phyloP scores from a whole-genome alignment of 2,888 invertebrate species.

The Heliconius hortense region DNA sequence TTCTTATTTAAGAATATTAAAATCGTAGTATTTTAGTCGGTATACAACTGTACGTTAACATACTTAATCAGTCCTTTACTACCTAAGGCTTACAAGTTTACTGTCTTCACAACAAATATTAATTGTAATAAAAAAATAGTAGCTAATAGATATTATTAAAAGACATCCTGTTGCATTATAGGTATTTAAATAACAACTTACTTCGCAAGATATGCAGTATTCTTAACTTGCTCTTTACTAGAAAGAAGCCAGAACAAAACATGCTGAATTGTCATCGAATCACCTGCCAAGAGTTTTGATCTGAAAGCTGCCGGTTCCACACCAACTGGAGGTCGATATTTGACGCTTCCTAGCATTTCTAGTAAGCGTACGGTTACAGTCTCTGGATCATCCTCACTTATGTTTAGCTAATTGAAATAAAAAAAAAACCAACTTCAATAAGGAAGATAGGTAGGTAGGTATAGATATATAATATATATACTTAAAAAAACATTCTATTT shows the following conservation, averaged over 20 bases:
- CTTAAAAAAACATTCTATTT: too few species aligned
- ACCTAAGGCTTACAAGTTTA: too few species aligned
- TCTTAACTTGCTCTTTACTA: slow-evolving; percentile 87
- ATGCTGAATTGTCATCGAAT: slow-evolving; percentile 88
- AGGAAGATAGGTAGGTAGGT: too few species aligned
- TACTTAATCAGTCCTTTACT: background rate
- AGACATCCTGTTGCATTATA: background rate
- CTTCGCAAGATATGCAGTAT: slow-evolving; percentile 92
- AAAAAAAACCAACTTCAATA: too few species aligned
- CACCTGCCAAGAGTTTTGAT: slow-evolving; percentile 82
- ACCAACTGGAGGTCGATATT: slow-evolving; percentile 86
- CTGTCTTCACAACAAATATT: too few species aligned
- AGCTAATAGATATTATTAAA: too few species aligned
- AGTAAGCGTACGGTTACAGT: slow-evolving; percentile 87
- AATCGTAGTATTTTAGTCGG: too few species aligned
- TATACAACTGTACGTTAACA: background rate
- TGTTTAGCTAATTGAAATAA: slow-evolving; percentile 80
- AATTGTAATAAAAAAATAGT: too few species aligned
- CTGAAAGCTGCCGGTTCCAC: slow-evolving; percentile 72
- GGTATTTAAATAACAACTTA: slow-evolving; percentile 50
- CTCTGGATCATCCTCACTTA: slow-evolving; percentile 88
- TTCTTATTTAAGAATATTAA: too few species aligned
- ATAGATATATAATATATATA: too few species aligned
- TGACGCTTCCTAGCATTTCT: slow-evolving; percentile 87
- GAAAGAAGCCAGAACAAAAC: slow-evolving; percentile 90